Conservation (phyloP, 2,113 vertebrate species). For the Procavia capensis region DNA sequence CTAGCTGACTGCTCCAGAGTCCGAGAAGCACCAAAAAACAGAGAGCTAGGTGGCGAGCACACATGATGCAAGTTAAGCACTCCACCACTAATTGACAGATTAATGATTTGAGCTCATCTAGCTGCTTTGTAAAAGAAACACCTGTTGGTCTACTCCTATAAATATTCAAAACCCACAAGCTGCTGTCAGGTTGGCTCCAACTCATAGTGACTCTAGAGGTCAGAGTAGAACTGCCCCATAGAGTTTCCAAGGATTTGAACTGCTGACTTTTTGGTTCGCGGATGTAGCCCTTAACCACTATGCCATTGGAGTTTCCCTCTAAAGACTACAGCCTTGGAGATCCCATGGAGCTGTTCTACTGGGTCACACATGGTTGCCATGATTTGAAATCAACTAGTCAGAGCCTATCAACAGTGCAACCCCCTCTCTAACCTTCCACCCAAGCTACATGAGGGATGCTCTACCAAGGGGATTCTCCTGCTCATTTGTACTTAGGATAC, state of each 20-base stretch:
- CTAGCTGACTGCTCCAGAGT: fast-evolving
- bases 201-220: no score
- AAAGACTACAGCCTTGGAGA: neutral
- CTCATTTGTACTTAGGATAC: fast-evolving
- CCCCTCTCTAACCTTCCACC: fast-evolving
- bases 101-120: neutral
- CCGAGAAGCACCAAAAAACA: neutral
- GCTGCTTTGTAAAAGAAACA: neutral
- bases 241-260: no score
- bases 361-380: no score
- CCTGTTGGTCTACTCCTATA: neutral
- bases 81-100: neutral
- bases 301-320: no score
- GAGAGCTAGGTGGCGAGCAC: neutral
- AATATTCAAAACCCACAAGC: no score
- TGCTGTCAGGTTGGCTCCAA: no score
- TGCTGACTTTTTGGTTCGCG: no score
- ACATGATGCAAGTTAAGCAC: no score
- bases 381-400: no score
- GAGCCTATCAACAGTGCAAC: no score
- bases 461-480: fast-evolving
- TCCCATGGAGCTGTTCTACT: neutral
- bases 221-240: no score
- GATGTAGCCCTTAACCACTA: no score
- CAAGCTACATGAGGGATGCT: fast-evolving